Percentiles rank a stretch among this genome's conserved stretches.
These are phyloP conservation scores for Alcedo atthis DNA, from an alignment of 2,797 vertebrate species.

Conservation along the genomic window DNA sequence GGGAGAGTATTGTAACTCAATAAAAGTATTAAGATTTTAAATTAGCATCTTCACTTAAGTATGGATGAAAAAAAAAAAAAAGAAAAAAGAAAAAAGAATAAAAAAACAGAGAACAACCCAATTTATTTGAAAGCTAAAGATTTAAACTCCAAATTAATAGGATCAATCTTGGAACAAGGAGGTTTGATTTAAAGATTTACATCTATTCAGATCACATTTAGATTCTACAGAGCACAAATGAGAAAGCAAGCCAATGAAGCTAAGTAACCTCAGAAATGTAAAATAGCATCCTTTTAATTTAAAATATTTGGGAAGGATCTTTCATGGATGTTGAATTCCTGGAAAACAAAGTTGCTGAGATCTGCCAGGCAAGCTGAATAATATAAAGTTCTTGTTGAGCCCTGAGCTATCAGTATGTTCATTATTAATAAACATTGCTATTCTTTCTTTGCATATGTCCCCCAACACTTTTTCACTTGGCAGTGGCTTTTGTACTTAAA, in stretches of 20 bases:
- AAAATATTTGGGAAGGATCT: slow-evolving; percentile 33
- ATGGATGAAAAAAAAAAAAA: background rate
- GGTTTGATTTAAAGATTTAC: slow-evolving; percentile 26
- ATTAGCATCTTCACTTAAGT: slow-evolving; percentile 41
- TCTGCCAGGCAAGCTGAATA: slow-evolving; percentile 65
- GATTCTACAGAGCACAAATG: background rate
- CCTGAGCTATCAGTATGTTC: slow-evolving; percentile 57
- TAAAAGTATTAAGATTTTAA: slow-evolving; percentile 31
- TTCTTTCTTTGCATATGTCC: slow-evolving; percentile 43
- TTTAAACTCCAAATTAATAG: background rate
- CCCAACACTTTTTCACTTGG: slow-evolving; percentile 61
- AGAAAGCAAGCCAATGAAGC: background rate
- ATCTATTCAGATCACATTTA: slow-evolving; percentile 53
- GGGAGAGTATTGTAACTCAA: background rate
- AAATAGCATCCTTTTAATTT: background rate
- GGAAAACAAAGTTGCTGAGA: slow-evolving; percentile 21
- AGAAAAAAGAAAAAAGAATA: background rate
- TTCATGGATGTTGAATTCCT: background rate
- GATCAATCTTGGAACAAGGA: slow-evolving; percentile 43
- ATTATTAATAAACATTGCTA: slow-evolving; percentile 70
- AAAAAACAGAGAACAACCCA: background rate
- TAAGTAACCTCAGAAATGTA: slow-evolving; percentile 38
- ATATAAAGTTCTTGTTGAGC: slow-evolving; percentile 69
- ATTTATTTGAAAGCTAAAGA: slow-evolving; percentile 45
- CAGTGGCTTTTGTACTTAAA: slow-evolving; percentile 39